A percentile compares a stretch with the other conserved stretches of the same genome.
These are phyloP conservation scores for Coregonus ussuriensis DNA, from an alignment of 2,797 vertebrate genomes.

Conservation along the genomic window DNA sequence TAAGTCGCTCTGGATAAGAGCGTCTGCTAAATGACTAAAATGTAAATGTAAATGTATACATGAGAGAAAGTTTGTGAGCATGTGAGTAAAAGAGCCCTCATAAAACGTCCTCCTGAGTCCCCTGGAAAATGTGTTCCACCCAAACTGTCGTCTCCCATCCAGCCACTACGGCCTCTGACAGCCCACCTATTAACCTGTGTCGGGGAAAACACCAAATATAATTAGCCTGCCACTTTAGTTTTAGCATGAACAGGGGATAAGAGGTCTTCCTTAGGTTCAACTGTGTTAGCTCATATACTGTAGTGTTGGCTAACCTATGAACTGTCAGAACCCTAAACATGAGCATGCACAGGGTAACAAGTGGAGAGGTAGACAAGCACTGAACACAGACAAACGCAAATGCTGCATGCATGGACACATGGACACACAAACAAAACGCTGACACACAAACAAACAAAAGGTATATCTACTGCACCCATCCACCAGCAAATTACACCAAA, in stretches of 20 bases:
- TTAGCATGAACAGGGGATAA: background rate
- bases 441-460: slow-evolving; percentile 19
- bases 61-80: slow-evolving; percentile 18
- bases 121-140: slow-evolving; percentile 50
- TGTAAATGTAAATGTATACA: background rate
- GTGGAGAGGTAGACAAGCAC: slow-evolving; percentile 32
- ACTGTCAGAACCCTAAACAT: background rate
- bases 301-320: background rate
- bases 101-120: slow-evolving; percentile 20
- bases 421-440: slow-evolving; percentile 55
- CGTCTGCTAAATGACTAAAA: no score
- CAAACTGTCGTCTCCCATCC: slow-evolving; percentile 48
- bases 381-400: slow-evolving; percentile 13
- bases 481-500: slow-evolving; percentile 12
- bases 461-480: background rate
- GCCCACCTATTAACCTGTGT: slow-evolving; percentile 42
- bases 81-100: slow-evolving; percentile 47
- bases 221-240: background rate
- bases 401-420: no score
- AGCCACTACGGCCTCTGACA: slow-evolving; percentile 43
- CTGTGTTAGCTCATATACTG: background rate
- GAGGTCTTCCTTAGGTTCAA: background rate
- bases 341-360: background rate
- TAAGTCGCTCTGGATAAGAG: no score
- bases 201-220: slow-evolving; percentile 36